Evolutionary conservation across 2,113 vertebrate species (phyloP).

Genomic region (Etheostoma spectabile): DNA sequence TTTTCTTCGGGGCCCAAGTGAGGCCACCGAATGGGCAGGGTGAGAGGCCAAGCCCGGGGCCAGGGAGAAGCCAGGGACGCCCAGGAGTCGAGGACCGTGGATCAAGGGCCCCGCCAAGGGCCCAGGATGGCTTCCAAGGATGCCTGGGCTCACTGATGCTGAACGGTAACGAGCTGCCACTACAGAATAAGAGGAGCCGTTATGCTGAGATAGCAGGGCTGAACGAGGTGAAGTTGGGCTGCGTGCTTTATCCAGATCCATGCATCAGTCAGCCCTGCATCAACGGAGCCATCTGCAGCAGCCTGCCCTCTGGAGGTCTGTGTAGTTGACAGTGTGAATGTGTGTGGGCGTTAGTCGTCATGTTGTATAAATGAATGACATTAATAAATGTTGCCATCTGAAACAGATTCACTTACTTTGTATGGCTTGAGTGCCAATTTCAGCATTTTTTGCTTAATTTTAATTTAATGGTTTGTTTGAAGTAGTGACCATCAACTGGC

Average conservation of each 20-base stretch:
- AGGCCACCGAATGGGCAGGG: conserved; percentile 83
- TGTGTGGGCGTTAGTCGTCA: background rate
- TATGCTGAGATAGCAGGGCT: conserved; percentile 93
- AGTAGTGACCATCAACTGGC: background rate
- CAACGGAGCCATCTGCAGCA: conserved; percentile 91
- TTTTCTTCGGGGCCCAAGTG: conserved; percentile 96
- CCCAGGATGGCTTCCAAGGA: conserved; percentile 93
- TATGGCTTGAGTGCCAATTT: background rate
- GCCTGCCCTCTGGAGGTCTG: conserved; percentile 92
- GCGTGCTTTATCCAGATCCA: conserved; percentile 92
- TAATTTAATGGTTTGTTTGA: background rate
- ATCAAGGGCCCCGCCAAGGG: conserved; percentile 84
- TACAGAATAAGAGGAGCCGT: conserved; percentile 94
- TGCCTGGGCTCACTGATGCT: conserved; percentile 92
- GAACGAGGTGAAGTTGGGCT: conserved; percentile 92
- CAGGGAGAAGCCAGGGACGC: conserved; percentile 83
- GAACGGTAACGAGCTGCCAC: conserved; percentile 91
- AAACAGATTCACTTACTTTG: background rate
- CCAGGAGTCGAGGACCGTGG: conserved; percentile 73
- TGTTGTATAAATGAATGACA: conserved; percentile 12
- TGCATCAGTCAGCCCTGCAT: conserved; percentile 90
- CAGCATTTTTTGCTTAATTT: background rate
- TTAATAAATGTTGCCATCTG: background rate
- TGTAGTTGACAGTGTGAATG: conserved; percentile 35
- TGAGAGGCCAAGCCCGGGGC: conserved; percentile 77